Evolutionary conservation across 2,888 invertebrate genomes (phyloP).

Genomic region (Monoplex corrugatus): DNA sequence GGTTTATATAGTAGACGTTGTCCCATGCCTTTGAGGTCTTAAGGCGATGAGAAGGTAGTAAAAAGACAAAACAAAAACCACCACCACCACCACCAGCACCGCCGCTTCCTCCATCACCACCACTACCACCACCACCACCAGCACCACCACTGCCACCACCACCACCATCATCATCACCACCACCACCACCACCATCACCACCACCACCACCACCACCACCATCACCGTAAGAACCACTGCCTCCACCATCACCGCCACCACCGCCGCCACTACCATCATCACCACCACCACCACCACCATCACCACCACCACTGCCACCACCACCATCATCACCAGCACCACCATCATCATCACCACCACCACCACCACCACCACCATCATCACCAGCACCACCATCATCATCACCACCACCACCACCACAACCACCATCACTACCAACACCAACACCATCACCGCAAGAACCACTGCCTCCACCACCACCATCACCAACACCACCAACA

Average conservation of each 20-base stretch:
- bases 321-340: constrained; percentile 50
- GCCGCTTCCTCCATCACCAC: no score
- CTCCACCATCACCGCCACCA: constrained; percentile 48
- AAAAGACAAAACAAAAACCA: no score
- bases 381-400: no score
- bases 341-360: constrained; percentile 49
- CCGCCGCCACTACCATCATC: constrained; percentile 32
- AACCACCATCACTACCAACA: no score
- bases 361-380: constrained; percentile 51
- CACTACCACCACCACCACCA: constrained; percentile 48
- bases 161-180: constrained; percentile 48
- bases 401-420: no score
- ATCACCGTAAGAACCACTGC: constrained; percentile 50
- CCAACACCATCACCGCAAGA: no score
- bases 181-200: constrained; percentile 50
- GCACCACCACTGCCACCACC: constrained; percentile 49
- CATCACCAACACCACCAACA: no score
- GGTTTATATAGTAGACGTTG: no score
- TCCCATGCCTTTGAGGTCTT: no score
- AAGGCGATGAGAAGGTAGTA: no score
- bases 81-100: constrained; percentile 11
- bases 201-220: constrained; percentile 51
- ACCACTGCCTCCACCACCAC: no score
- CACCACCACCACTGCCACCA: constrained; percentile 50
- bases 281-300: constrained; percentile 38